Base-by-base conservation (phyloP, 1,140 invertebrate species). In the Callitettix versicolor region DNA sequence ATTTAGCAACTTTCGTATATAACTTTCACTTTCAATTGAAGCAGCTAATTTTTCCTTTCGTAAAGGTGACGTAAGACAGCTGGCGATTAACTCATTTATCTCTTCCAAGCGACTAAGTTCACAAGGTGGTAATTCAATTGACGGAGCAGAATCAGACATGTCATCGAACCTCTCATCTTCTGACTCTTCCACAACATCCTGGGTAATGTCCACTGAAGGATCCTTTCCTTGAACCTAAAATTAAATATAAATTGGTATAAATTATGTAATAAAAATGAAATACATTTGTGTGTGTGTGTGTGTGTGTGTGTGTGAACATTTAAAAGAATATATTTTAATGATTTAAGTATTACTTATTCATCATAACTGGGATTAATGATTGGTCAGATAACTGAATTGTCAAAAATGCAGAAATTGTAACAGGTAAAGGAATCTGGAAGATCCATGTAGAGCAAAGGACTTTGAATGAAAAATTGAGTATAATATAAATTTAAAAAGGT, bases 91-190 rank as follows among this genome's bases (percentile, higher is more conserved):
- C 72, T 97, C 92, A 67, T 89, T 92, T 57, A 99, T 95, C 65
- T 98, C 94, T 69, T 95, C 90, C 21, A 99, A 73, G 60, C 89
- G 81, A 53, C 83, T 82, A 34, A 98, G 78, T 73, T 98, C 95
- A 76, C 93, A 95, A 0, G 88, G 82, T 14, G 96, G 96, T 54
- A 99, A 70, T 71, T 95, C 90, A 50, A 95, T 85, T n/a, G 89
- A 86, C 47, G 87, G 88, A 42, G 85, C 88, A 53, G 85, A 84
- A 67, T 95, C 94, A 20, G 90, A 88, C 81, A 95, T 91, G 62
- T 97, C 94, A 73, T 97, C 93, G 69, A 93, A 95, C 18, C 93
- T 78, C 66, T 98, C 95, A 80, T 98, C 95, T 78, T 98, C 95
- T 0, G 91, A 94, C 68, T 98, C 95, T 70, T 97, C 94, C 1